A percentile compares a stretch with the other conserved stretches of the same genome.
Conservation (phyloP, 2,113 vertebrate species). For the Platysteira castanea region DNA sequence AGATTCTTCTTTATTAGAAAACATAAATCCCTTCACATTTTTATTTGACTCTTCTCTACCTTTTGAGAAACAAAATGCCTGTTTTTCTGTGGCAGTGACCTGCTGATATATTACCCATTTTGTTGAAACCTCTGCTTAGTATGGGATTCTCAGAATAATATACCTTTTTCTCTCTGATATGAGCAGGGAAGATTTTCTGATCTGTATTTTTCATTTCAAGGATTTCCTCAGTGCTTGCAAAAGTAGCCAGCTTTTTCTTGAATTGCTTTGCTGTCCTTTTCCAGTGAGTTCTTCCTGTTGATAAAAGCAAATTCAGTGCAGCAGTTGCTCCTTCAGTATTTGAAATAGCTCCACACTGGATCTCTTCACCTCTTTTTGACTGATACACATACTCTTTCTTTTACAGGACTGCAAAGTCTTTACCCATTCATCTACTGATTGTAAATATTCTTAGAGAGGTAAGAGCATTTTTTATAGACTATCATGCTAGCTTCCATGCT, state of each 20-base stretch:
- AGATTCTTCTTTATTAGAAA: background rate
- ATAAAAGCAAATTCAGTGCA: background rate
- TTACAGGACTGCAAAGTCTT: background rate
- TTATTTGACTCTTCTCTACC: background rate
- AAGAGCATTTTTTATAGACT: background rate
- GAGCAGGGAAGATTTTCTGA: background rate
- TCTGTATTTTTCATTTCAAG: background rate
- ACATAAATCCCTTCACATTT: background rate
- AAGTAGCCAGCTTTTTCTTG: background rate
- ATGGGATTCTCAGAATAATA: background rate
- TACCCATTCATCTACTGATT: background rate
- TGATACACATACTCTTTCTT: background rate
- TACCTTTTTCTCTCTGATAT: background rate
- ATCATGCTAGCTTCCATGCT: rapidly evolving
- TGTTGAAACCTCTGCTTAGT: background rate
- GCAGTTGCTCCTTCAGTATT: background rate
- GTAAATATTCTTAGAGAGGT: background rate
- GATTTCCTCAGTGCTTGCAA: background rate
- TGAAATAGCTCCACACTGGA: background rate
- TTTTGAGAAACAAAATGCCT: background rate
- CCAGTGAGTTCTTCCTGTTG: background rate
- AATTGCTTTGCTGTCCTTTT: background rate
- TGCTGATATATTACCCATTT: background rate
- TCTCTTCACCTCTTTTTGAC: background rate
- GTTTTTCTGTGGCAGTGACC: background rate